Percentiles rank a stretch among this genome's conserved stretches.
These are phyloP conservation scores for Octomys mimax DNA, from an alignment of 2,797 vertebrate genomes.

Conservation along the genomic window DNA sequence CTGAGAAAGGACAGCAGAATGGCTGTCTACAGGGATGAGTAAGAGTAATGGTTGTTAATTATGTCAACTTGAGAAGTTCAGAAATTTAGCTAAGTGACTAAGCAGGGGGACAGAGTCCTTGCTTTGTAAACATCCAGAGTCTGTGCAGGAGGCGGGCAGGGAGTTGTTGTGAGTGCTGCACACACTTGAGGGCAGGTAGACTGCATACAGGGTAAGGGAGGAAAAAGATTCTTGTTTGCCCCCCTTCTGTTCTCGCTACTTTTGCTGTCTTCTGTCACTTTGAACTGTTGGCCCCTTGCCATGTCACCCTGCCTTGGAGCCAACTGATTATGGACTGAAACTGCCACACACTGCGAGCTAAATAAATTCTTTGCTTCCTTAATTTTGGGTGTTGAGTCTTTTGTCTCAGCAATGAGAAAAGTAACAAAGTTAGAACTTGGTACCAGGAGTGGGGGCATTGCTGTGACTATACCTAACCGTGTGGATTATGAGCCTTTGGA, in stretches of 20 bases:
- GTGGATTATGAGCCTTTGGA: too few relatives aligned
- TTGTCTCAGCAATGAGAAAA: neutral
- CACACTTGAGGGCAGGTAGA: fast-evolving
- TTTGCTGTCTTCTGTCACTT: neutral
- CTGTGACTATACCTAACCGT: too few relatives aligned
- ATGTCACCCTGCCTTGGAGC: neutral
- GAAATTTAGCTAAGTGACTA: neutral
- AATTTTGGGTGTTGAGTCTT: neutral
- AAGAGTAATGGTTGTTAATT: neutral
- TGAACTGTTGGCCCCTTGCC: neutral
- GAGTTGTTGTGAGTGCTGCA: neutral
- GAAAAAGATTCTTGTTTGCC: neutral
- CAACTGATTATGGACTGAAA: neutral
- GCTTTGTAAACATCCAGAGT: neutral
- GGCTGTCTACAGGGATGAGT: neutral
- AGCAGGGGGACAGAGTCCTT: neutral
- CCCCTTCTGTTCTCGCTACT: neutral
- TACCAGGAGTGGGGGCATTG: too few relatives aligned
- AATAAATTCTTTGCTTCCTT: neutral
- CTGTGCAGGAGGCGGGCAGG: neutral
- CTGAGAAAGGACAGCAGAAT: neutral
- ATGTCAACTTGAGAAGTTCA: neutral
- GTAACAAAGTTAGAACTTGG: too few relatives aligned
- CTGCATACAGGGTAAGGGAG: neutral
- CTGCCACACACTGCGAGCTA: neutral